A percentile compares a stretch with the other conserved stretches of the same genome.
Conservation (phyloP, 2,113 vertebrate species). For the Phrynosoma blainvillii region DNA sequence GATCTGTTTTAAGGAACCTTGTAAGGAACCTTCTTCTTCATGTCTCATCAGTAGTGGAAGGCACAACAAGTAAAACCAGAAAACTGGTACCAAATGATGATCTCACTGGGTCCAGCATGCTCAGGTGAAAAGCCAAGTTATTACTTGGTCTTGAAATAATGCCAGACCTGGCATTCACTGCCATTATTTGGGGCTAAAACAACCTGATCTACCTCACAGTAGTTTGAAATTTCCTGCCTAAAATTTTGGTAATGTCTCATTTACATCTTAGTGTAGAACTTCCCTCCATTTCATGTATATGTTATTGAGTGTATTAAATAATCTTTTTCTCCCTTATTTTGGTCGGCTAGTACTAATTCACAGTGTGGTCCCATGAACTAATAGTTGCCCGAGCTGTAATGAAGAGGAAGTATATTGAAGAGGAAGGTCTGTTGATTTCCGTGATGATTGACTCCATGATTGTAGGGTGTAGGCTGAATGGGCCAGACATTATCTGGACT, state of each 20-base stretch:
- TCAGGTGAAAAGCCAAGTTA: too few relatives aligned
- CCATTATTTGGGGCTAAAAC: too few relatives aligned
- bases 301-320: background rate
- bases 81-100: too few relatives aligned
- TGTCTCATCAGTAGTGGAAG: too few relatives aligned
- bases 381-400: background rate
- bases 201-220: background rate
- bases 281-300: background rate
- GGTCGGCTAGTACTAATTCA: background rate
- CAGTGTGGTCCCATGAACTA: background rate
- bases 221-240: background rate
- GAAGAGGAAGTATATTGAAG: background rate
- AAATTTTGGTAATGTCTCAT: background rate
- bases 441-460: background rate
- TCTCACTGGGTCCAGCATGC: too few relatives aligned
- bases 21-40: too few relatives aligned
- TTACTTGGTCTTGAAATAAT: too few relatives aligned
- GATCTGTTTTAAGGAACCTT: too few relatives aligned
- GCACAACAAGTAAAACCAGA: background rate
- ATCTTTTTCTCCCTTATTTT: background rate
- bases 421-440: background rate
- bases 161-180: too few relatives aligned
- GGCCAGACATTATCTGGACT: too few relatives aligned
- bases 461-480: background rate
- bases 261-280: background rate